Evolutionary conservation across 2,797 vertebrate species (phyloP), one percentile per base, ranked within the genome.

Genomic region (Lacerta bilineata): DNA sequence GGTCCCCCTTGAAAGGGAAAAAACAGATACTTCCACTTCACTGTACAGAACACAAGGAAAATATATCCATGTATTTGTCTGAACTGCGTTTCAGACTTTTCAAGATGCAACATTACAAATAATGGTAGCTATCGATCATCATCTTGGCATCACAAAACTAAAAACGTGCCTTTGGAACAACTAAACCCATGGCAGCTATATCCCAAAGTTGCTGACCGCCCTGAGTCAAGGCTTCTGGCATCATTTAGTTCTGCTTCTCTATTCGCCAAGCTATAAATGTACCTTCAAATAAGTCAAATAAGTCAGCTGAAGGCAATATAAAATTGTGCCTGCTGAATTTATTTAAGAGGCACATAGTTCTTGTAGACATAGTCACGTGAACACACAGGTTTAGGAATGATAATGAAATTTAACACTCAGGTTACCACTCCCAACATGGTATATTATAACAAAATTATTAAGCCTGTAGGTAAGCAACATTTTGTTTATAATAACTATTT

Each of bases 191-290:
- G 8, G 68, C 9, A 25, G 29, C 82, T 55, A 71, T 17, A n/a
- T 46, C n/a, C 18, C 61, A 68, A 68, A 82, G 39, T 68, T 15
- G 23, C 80, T 68, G 61, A 68, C 59, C 5, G 64, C 36, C 61
- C 43, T 43, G 33, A 39, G 80, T 27, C 27, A 41, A 82, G 80
- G 39, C 11, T 84, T 84, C 33, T 36, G n/a, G 23, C 43, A 83
- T 83, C 33, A 72, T 83, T 83, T 71, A 83, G 43, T 71, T 71
- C 66, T 2, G 13, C 13, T 68, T 43, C 41, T 43, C 36, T 68
- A 25, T 66, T 82, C 80, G n/a, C 66, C 43, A 84, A n/a, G 43
- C 68, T 84, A 84, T 72, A 84, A 84, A 84, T 84, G 43, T 13
- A 46, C 68, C 20, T 36, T 84, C 50, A 55, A 55, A 15, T 55